A percentile compares a stretch with the other conserved stretches of the same genome.
Conservation (phyloP, 2,888 invertebrate species). For the Sinohyriopsis cumingii region DNA sequence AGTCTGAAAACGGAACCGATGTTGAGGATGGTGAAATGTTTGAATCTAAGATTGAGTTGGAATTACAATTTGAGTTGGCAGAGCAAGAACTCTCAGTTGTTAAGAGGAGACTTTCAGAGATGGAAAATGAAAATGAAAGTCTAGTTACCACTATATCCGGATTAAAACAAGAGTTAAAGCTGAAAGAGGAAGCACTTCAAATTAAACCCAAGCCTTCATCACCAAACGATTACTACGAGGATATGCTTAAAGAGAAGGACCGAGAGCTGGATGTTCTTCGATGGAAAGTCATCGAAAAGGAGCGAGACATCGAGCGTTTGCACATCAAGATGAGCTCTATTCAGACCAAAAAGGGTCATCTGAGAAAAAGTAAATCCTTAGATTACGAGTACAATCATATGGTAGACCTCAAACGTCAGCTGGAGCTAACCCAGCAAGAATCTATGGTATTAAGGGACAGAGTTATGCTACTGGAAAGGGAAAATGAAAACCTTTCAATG, state of each 20-base stretch:
- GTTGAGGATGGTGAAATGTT: slow-evolving; percentile 25
- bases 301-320: slow-evolving; percentile 83
- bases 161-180: slow-evolving; percentile 48
- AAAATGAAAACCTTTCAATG: slow-evolving; percentile 42
- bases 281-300: slow-evolving; percentile 84
- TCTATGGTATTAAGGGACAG: slow-evolving; percentile 77
- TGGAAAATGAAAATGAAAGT: slow-evolving; percentile 84
- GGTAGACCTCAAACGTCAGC: slow-evolving; percentile 81
- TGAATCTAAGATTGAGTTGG: slow-evolving; percentile 82
- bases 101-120: slow-evolving; percentile 86
- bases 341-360: slow-evolving; percentile 24
- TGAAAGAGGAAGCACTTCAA: slow-evolving; percentile 38
- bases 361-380: slow-evolving; percentile 69
- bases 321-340: slow-evolving; percentile 71
- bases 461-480: slow-evolving; percentile 78
- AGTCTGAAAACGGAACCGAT: slow-evolving; percentile 74
- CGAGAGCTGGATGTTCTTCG: slow-evolving; percentile 83
- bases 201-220: slow-evolving; percentile 44
- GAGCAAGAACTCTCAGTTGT: slow-evolving; percentile 91
- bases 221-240: slow-evolving; percentile 74
- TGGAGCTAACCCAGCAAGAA: slow-evolving; percentile 83
- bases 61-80: slow-evolving; percentile 88
- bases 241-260: slow-evolving; percentile 76
- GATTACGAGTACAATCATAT: slow-evolving; percentile 74
- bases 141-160: slow-evolving; percentile 52